phyloP scores from a whole-genome alignment of 2,888 invertebrate species.

The Mamestra brassicae region DNA sequence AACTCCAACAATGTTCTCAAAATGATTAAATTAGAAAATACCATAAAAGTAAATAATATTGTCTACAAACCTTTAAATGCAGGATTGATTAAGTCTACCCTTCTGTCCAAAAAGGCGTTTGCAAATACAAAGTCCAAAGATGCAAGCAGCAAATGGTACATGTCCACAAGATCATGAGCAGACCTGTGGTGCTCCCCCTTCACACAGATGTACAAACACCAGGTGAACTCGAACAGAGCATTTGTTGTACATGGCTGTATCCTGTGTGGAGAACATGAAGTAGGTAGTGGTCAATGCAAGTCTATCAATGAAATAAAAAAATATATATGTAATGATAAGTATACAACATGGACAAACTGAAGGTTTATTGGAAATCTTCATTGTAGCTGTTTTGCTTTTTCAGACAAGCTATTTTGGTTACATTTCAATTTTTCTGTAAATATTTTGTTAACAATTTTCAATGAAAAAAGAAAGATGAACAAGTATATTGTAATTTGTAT shows the following conservation, averaged over 20 bases:
- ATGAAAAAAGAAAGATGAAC: background rate
- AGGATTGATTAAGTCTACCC: conserved; percentile 96
- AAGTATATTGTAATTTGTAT: background rate
- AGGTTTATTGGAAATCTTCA: too few relatives aligned
- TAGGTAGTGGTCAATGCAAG: background rate
- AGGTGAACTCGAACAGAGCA: conserved; percentile 97
- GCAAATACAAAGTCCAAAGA: conserved; percentile 97
- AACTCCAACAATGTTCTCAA: background rate
- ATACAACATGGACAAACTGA: too few relatives aligned
- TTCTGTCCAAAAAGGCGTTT: conserved; percentile 95
- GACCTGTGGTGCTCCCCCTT: conserved; percentile 96
- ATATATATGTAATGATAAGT: background rate
- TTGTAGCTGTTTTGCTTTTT: too few relatives aligned
- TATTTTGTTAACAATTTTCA: background rate
- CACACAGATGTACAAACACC: conserved; percentile 97
- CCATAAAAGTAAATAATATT: background rate
- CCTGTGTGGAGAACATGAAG: conserved; percentile 81
- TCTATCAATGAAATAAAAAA: background rate
- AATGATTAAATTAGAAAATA: too few relatives aligned
- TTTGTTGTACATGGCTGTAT: conserved; percentile 94
- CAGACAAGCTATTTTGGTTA: too few relatives aligned
- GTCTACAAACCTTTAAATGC: conserved; percentile 92
- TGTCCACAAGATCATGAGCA: conserved; percentile 98
- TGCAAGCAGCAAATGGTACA: conserved; percentile 97
- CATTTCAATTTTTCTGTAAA: too few relatives aligned